Conservation (phyloP, 2,888 invertebrate genomes). For the Acleris holmiana region DNA sequence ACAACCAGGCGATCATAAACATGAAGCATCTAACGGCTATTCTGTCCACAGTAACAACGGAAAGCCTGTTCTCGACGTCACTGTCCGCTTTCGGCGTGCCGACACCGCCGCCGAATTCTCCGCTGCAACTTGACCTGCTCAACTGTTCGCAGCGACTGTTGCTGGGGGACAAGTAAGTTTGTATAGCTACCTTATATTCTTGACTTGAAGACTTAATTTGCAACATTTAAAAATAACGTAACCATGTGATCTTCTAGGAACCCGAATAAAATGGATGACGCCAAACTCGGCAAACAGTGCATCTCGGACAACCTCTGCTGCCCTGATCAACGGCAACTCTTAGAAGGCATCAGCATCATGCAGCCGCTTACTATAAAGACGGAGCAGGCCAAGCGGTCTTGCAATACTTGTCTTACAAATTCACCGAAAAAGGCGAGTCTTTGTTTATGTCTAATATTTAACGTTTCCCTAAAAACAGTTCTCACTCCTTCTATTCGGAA, state of each 20-base stretch:
- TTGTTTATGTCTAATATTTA: not conserved
- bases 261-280: constrained; percentile 73
- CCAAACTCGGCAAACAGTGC: constrained; percentile 69
- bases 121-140: constrained; percentile 87
- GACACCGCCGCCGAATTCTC: constrained; percentile 88
- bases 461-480: too few relatives aligned
- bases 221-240: not conserved
- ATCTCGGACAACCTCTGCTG: constrained; percentile 73
- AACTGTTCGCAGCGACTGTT: constrained; percentile 81
- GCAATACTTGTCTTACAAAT: constrained; percentile 76
- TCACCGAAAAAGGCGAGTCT: constrained; percentile 74
- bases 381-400: constrained; percentile 76
- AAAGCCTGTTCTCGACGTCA: constrained; percentile 87
- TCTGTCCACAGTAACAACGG: constrained; percentile 83
- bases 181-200: constrained; percentile 12
- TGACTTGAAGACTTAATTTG: too few relatives aligned
- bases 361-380: constrained; percentile 81
- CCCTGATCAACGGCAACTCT: constrained; percentile 64
- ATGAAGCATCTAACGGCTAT: constrained; percentile 9
- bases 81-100: constrained; percentile 87
- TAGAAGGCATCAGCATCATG: constrained; percentile 72
- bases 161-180: constrained; percentile 73
- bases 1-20: constrained; percentile 27
- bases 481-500: too few relatives aligned
- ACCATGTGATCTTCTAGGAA: constrained; percentile 53